These are phyloP conservation scores for Myotis findleyi DNA, from an alignment of 2,797 vertebrate species.

Conservation along the genomic window DNA sequence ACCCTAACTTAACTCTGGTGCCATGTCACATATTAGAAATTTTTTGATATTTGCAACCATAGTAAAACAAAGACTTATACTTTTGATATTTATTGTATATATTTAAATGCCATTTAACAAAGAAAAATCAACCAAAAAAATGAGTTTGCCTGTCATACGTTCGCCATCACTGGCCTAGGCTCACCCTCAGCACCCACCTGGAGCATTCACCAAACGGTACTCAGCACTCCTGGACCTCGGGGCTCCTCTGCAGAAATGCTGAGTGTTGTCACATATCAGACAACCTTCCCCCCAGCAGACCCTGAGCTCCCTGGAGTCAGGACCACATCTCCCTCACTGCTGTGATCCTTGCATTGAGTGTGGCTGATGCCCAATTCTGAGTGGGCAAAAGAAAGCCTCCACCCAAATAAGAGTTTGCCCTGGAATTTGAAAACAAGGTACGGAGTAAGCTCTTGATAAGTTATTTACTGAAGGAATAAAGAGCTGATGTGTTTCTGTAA, in stretches of 20 bases:
- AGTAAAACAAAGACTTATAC: too few species aligned
- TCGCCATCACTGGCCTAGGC: not conserved
- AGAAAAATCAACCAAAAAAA: too few species aligned
- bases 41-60: too few species aligned
- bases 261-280: rapidly evolving
- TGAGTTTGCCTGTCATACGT: too few species aligned
- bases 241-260: not conserved
- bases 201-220: not conserved
- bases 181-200: not conserved
- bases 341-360: not conserved
- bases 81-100: too few species aligned
- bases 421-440: not conserved
- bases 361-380: not conserved
- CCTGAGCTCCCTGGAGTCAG: not conserved
- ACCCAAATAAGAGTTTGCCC: not conserved
- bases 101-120: too few species aligned
- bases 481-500: constrained; percentile 7
- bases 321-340: not conserved
- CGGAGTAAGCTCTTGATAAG: not conserved
- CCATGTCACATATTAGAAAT: too few species aligned
- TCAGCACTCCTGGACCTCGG: not conserved
- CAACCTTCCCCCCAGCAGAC: not conserved
- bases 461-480: not conserved
- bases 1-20: too few species aligned
- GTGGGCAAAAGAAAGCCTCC: not conserved